Percentiles rank a stretch among this genome's conserved stretches.
Conservation (phyloP, 1,140 invertebrate species). For the Sweltsa coloradensis region DNA sequence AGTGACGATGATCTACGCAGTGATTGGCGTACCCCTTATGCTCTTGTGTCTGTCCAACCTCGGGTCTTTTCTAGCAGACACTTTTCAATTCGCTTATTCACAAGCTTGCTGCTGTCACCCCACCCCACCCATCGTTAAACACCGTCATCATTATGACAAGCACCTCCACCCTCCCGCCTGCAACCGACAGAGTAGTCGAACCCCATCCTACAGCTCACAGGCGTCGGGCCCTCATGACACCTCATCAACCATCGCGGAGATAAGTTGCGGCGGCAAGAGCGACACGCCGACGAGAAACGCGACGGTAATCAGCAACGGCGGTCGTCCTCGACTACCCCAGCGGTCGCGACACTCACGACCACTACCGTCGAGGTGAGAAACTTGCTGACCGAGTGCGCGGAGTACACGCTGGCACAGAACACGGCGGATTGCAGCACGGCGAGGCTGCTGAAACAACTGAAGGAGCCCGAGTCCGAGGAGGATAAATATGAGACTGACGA, state of each 20-base stretch:
- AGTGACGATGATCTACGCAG: conserved; percentile 77
- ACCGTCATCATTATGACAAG: too few relatives aligned
- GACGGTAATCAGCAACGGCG: too few relatives aligned
- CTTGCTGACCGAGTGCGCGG: conserved; percentile 24
- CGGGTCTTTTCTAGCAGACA: conserved; percentile 62
- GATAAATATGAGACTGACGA: conserved; percentile 17
- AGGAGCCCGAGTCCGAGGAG: conserved; percentile 18
- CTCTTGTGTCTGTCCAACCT: conserved; percentile 76
- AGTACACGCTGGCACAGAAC: conserved; percentile 25
- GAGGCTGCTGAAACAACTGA: conserved; percentile 25
- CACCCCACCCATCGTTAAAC: conserved; percentile 28
- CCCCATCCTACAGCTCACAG: too few relatives aligned
- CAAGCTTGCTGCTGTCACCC: conserved; percentile 42
- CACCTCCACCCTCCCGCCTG: too few relatives aligned
- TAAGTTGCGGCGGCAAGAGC: too few relatives aligned
- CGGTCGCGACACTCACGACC: conserved; percentile 33
- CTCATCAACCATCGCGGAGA: too few relatives aligned
- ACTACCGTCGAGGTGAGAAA: conserved; percentile 20
- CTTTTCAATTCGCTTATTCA: conserved; percentile 56
- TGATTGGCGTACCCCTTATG: conserved; percentile 73
- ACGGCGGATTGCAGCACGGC: conserved; percentile 23
- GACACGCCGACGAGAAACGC: too few relatives aligned
- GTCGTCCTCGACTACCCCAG: too few relatives aligned
- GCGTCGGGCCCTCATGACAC: too few relatives aligned
- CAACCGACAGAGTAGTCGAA: too few relatives aligned